These are phyloP conservation scores for Hydra vulgaris DNA, from an alignment of 30 jellyfish, hydroid and myxozoan genomes.

Conservation along the genomic window DNA sequence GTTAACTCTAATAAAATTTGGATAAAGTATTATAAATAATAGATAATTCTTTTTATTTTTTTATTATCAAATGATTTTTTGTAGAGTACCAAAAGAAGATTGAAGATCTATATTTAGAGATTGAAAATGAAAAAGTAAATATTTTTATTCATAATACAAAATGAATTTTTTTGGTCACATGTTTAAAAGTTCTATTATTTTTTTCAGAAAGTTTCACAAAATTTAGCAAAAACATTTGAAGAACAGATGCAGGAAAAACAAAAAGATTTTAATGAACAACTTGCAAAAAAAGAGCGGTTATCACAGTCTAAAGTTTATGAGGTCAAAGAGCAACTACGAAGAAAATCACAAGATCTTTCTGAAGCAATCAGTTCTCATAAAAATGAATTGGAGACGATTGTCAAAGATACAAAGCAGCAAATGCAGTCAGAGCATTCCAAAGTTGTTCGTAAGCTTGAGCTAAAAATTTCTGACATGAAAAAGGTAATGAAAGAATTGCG, in stretches of 20 bases:
- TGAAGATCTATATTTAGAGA: slow-evolving; percentile 38
- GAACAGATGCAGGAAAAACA: slow-evolving; percentile 57
- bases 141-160: background rate
- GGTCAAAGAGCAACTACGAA: slow-evolving; percentile 61
- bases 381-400: slow-evolving; percentile 51
- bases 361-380: slow-evolving; percentile 47
- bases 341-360: slow-evolving; percentile 47
- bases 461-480: slow-evolving; percentile 64
- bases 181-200: background rate
- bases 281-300: slow-evolving; percentile 54
- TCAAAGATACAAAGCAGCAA: slow-evolving; percentile 65
- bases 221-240: slow-evolving; percentile 49
- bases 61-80: slow-evolving; percentile 7
- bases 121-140: slow-evolving; percentile 48
- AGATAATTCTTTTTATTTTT: background rate
- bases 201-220: slow-evolving; percentile 43
- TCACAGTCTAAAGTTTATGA: slow-evolving; percentile 45
- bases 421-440: slow-evolving; percentile 78
- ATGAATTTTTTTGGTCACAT: background rate
- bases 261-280: slow-evolving; percentile 61
- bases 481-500: slow-evolving; percentile 81
- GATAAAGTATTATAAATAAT: background rate
- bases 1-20: no score
- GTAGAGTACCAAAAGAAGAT: slow-evolving; percentile 57
- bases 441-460: slow-evolving; percentile 57